Evolutionary conservation across 2,888 invertebrate genomes (phyloP), one percentile per base, ranked within the genome.

Genomic region (Fragum sueziense): DNA sequence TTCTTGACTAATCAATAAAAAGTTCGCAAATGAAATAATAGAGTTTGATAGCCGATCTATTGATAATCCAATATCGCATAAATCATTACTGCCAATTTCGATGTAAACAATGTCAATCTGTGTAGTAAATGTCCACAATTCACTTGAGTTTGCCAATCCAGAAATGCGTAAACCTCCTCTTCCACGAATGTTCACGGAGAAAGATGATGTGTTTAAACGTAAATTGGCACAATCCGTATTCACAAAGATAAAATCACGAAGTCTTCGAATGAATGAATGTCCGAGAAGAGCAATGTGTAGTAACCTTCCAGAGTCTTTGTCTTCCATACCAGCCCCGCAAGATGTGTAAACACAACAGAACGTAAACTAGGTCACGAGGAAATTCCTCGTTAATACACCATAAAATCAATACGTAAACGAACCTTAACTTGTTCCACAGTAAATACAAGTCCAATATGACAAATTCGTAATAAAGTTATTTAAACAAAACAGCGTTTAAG

Each of bases 31-130:
- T 20, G 52, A 52, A 6, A 52, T n/a, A n/a, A 52, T 52, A 11
- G 52, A 52, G 52, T 52, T n/a, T 6, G 22, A 7, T n/a, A 52
- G 52, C 7, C 52, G 52, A 6, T 20, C 7, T 7, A 52, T 4
- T 6, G 7, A 7, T 11, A 52, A 11, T 11, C 22, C 22, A 6
- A n/a, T 7, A 22, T 20, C 9, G 20, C 11, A 11, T n/a, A 52
- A 52, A n/a, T 52, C 52, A 52, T 52, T 52, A 47, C 22, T 61
- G 52, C 17, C 57, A 27, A 33, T 59, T 61, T 31, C 57, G 59
- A 22, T 41, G 71, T 34, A 71, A 20, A 22, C 59, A 54, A 34
- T 57, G 34, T 41, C 37, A 29, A 25, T 59, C 61, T 20, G 52
- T 41, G 41, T 14, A 71, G 37, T 71, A 57, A 47, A 71, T 34